phyloP scores from a whole-genome alignment of 2,888 invertebrate genomes.

The Agrilus cyanescens region DNA sequence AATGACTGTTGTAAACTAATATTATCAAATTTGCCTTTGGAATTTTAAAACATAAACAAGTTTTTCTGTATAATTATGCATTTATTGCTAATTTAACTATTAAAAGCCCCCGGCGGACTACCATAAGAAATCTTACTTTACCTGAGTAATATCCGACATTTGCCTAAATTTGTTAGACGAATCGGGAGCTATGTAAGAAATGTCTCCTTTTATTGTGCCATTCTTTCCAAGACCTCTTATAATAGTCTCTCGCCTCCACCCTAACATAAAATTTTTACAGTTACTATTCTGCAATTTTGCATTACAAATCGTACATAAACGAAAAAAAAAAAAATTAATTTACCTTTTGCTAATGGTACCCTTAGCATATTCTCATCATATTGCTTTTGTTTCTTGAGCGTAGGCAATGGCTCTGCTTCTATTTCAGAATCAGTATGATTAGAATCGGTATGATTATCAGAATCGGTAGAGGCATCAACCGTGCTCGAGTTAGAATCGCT shows the following conservation, averaged over 20 bases:
- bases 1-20: neutral
- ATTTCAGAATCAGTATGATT: slow-evolving; percentile 47
- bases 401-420: slow-evolving; percentile 30
- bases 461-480: slow-evolving; percentile 46
- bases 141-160: slow-evolving; percentile 52
- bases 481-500: slow-evolving; percentile 41
- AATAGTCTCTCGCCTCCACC: slow-evolving; percentile 92
- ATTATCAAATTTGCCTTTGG: too few species aligned
- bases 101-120: neutral
- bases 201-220: slow-evolving; percentile 86
- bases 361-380: slow-evolving; percentile 49
- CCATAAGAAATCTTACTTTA: slow-evolving; percentile 35
- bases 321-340: slow-evolving; percentile 17
- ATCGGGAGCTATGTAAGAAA: slow-evolving; percentile 70
- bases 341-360: slow-evolving; percentile 49
- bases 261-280: slow-evolving; percentile 12
- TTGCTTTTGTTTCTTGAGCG: slow-evolving; percentile 36
- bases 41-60: neutral
- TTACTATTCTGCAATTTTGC: neutral
- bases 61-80: neutral
- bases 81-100: neutral
- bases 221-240: slow-evolving; percentile 77
- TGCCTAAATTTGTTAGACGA: slow-evolving; percentile 46
- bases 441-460: slow-evolving; percentile 46
- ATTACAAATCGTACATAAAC: neutral